Evolutionary conservation across 2,888 invertebrate species (phyloP), one percentile per base, ranked within the genome.

Genomic region (Agriopis marginaria): DNA sequence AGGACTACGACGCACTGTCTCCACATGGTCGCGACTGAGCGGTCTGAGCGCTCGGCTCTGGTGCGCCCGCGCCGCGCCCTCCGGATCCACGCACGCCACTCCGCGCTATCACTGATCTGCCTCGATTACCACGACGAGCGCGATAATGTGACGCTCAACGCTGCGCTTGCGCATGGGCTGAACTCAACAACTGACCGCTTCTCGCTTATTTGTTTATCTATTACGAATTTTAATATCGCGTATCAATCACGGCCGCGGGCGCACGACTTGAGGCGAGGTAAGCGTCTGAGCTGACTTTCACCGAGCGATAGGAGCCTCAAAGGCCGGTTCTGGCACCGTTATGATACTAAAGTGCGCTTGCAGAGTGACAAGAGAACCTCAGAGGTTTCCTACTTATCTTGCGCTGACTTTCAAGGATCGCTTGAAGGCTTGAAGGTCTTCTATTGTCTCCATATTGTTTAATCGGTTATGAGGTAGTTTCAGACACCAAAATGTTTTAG

Each of bases 241-340:
- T 81, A 81, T 79, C 76, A 74, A 78, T 74, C 74, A 75, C 75
- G 71, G 67, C 58, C 39, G 45, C 93, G 92, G 87, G 87, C 86
- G 87, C 79, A 80, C 87, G 80, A 82, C 84, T 86, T 83, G 88
- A 85, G 79, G 85, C 82, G 82, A 79, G 78, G 80, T 85, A 83
- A 87, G 86, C 90, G 91, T 92, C 92, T 93, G 91, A 86, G 85
- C 88, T 84, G 86, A 92, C 93, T 94, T 93, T 94, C 93, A 93
- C 92, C 87, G 78, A 85, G 76, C 86, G 84, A 83, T 85, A 80
- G 85, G 83, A 86, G 87, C 82, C 87, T 85, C 79, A 42, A 86
- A 83, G 89, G 90, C 89, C 90, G 88, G 89, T 87, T 87, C 86
- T 84, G 83, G 84, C 89, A 90, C 91, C 89, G 91, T 89, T 92